These are phyloP conservation scores for Drosophila mojavensis DNA, from an alignment of 1,140 invertebrate genomes.

Conservation along the genomic window DNA sequence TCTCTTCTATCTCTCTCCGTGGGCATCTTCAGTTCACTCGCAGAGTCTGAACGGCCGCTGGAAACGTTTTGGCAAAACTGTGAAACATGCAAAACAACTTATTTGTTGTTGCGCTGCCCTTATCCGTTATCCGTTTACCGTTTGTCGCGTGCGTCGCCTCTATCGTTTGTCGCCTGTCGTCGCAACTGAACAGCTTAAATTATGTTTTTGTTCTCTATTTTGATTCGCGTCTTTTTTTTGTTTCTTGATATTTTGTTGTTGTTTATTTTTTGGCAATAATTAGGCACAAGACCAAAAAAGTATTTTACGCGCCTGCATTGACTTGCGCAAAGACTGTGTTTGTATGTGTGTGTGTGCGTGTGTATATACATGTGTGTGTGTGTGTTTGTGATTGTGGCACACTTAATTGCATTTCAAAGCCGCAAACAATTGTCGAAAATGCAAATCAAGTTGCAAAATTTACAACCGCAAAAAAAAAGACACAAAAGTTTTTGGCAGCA, in stretches of 20 bases:
- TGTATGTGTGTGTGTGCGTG: background rate
- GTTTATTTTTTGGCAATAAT: conserved; percentile 11
- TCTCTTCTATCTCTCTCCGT: conserved; percentile 18
- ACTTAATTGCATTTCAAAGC: conserved; percentile 22
- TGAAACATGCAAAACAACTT: conserved; percentile 40
- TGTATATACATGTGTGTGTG: background rate
- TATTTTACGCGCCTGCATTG: conserved; percentile 11
- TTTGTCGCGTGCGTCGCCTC: conserved; percentile 21
- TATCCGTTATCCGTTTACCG: conserved; percentile 27
- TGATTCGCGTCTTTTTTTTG: background rate
- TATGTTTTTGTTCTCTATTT: conserved; percentile 3
- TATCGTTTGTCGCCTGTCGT: conserved; percentile 12
- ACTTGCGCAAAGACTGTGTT: conserved; percentile 31
- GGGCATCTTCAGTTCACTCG: conserved; percentile 13
- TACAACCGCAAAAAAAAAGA: conserved; percentile 5
- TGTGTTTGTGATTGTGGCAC: background rate
- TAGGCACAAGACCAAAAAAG: background rate
- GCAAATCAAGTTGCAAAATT: conserved; percentile 26
- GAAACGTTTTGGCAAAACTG: conserved; percentile 49
- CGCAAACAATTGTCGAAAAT: conserved; percentile 28
- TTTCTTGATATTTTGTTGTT: conserved; percentile 1
- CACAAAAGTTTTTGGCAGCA: conserved; percentile 22
- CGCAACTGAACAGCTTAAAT: background rate
- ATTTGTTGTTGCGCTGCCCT: conserved; percentile 41
- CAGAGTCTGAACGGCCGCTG: conserved; percentile 20